Evolutionary conservation across 2,888 invertebrate genomes (phyloP).

Genomic region (Nemoura dubitans): DNA sequence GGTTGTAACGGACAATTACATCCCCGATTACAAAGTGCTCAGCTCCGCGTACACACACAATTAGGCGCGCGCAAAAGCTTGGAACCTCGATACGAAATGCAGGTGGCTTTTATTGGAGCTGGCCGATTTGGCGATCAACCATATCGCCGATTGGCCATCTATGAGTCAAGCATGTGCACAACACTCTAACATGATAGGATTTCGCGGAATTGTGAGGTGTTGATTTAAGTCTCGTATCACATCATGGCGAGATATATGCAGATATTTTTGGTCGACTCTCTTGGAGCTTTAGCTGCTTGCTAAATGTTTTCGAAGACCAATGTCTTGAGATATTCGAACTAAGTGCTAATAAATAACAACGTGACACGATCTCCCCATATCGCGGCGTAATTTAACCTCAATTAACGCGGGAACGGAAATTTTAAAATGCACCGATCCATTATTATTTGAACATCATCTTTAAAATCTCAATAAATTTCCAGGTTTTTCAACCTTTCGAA

Average conservation of each 20-base stretch:
- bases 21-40: too few species aligned
- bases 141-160: too few species aligned
- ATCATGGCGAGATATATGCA: not conserved
- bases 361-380: not conserved
- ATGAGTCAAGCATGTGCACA: too few species aligned
- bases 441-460: not conserved
- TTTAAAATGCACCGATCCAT: not conserved
- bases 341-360: slow-evolving; percentile 27
- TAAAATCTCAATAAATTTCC: not conserved
- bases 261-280: not conserved
- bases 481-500: not conserved
- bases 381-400: not conserved
- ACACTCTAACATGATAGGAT: too few species aligned
- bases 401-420: not conserved
- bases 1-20: too few species aligned
- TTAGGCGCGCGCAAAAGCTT: too few species aligned
- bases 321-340: not conserved
- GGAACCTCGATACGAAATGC: too few species aligned
- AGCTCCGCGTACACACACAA: too few species aligned
- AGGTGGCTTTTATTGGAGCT: too few species aligned
- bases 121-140: too few species aligned
- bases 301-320: not conserved
- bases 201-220: not conserved
- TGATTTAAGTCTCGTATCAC: not conserved
- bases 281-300: not conserved